Evolutionary conservation across 2,797 vertebrate genomes (phyloP), one percentile per base, ranked within the genome.

Genomic region (Coendou prehensilis): DNA sequence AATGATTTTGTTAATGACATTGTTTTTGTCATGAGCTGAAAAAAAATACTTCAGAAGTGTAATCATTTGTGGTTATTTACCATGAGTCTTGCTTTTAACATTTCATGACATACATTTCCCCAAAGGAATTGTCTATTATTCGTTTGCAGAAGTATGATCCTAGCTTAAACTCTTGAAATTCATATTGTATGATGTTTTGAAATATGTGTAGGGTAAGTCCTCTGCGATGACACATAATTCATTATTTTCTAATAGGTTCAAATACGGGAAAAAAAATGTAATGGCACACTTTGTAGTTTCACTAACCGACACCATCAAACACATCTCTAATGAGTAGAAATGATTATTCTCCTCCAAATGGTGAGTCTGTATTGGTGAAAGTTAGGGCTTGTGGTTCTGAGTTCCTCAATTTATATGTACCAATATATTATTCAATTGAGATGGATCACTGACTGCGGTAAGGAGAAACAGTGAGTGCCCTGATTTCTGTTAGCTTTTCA

Each of bases 191-290:
- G 28, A 97, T 96, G 79, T 86, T 96, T 97, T 97, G 91, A 94
- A 98, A 96, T 76, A 91, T 91, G 41, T 69, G 64, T 23, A 1
- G 30, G n/a, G 18, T 97, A 94, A 97, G 97, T 97, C 89, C 10
- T 96, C 93, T 95, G 67, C 97, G 97, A 98, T 97, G 97, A 83
- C 61, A 93, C 1, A 15, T 84, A 26, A 86, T 96, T 83, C 97
- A 96, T 97, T 97, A 96, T 91, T 97, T 97, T 94, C 93, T 96
- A 98, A 97, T 79, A 83, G 97, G 90, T 30, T 97, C 88, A 95
- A 97, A 97, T 89, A 50, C 26, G 92, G 91, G 95, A 97, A 96
- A 94, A 87, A 80, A 63, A 37, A 76, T 37, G 61, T 41, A 81
- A 61, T 82, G 75, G 63, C 67, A 22, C 79, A 0, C 1, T 8